Base-by-base conservation (phyloP, 2,797 vertebrate species). In the Leucoraja ocellata region DNA sequence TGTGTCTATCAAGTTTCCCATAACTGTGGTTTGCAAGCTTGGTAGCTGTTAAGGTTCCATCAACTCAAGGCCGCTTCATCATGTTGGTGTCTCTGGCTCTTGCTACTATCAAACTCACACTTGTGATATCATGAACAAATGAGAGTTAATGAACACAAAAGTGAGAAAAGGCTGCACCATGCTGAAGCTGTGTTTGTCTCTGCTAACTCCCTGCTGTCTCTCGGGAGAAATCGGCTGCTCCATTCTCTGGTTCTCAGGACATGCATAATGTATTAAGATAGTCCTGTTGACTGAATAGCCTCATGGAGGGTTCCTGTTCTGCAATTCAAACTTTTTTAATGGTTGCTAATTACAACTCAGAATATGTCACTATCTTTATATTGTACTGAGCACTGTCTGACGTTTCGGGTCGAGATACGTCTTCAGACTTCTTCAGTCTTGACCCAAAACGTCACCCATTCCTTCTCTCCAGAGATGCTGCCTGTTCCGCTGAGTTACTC, bases 231-330 rank as follows among this genome's bases (percentile, higher is more conserved):
- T 68, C 84, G 21, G 84, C 61, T 28, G n/a, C 61, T 36, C 61
- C 61, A 68, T 18, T 65, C 84, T 88, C 61, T 36, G 61, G 65
- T 68, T n/a, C 61, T 32, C n/a, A 32, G 7, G 68, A 88, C n/a
- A 65, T 88, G 18, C 84, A 88, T 88, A 88, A 88, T 88, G 61
- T 36, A 88, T 88, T 32, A 88, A 68, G 16, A 36, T 88, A 88
- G 63, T 88, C 61, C 61, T 68, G 61, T 68, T 32, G 83, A 6
- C 28, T 65, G 61, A 63, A 88, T 68, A 65, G 68, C 61, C 5
- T 21, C 21, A 68, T 68, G 14, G n/a, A 36, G n/a, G 28, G 36
- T 63, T 88, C 7, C n/a, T 68, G 32, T 36, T 65, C 84, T 65
- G 84, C 61, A 88, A 88, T 88, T 68, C 61, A 68, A 88, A n/a